phyloP scores from a whole-genome alignment of 2,888 invertebrate genomes.

The Drosophila picticornis region DNA sequence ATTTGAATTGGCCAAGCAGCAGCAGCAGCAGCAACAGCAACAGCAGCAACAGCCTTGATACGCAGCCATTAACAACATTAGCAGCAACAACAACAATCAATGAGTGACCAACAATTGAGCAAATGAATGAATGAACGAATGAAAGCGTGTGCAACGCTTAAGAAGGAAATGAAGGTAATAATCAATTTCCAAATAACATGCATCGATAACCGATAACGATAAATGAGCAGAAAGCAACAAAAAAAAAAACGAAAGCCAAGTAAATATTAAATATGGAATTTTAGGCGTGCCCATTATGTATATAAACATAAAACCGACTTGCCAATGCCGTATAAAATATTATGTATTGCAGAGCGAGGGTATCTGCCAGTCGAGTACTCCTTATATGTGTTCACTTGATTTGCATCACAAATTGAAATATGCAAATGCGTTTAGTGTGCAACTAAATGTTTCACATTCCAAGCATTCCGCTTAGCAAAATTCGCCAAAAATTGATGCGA shows the following conservation, averaged over 20 bases:
- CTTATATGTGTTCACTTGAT: not conserved
- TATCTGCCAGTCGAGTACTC: not conserved
- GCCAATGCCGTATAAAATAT: not conserved
- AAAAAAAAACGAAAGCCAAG: too few relatives aligned
- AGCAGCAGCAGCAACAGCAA: constrained; percentile 15
- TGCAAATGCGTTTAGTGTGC: constrained; percentile 4
- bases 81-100: constrained; percentile 36
- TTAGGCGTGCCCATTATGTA: not conserved
- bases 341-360: not conserved
- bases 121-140: constrained; percentile 28
- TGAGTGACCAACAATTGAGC: constrained; percentile 31
- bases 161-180: constrained; percentile 32
- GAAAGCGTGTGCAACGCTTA: constrained; percentile 17
- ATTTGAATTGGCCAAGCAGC: constrained; percentile 49
- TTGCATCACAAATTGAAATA: constrained; percentile 4
- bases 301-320: not conserved
- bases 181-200: constrained; percentile 24
- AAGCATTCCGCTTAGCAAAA: constrained; percentile 15
- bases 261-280: not conserved
- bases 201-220: constrained; percentile 20
- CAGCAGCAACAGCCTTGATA: constrained; percentile 51
- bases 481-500: not conserved
- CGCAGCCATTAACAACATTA: constrained; percentile 61
- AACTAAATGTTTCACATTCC: constrained; percentile 24
- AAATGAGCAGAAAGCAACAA: not conserved